Evolutionary conservation across 1,140 invertebrate genomes (phyloP).

Genomic region (Magallana angulata): DNA sequence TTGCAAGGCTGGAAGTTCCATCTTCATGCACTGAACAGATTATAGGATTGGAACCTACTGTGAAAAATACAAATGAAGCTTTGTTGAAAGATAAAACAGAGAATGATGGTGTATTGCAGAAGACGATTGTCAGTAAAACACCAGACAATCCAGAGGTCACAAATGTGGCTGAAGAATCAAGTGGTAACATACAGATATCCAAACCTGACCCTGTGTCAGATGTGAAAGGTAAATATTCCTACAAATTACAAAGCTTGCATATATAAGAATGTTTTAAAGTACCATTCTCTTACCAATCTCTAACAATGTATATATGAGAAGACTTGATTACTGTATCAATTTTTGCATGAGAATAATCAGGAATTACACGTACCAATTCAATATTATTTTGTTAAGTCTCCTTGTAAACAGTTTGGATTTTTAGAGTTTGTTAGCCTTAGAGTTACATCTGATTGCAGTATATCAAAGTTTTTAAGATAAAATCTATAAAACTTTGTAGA

Average conservation of each 20-base stretch:
- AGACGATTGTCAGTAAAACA: constrained; percentile 18
- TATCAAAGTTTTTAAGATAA: neutral
- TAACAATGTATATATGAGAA: neutral
- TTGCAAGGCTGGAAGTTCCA: neutral
- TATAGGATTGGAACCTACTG: neutral
- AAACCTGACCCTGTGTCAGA: neutral
- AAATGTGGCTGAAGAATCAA: neutral
- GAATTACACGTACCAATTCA: too few relatives aligned
- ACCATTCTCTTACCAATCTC: too few relatives aligned
- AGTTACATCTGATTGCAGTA: neutral
- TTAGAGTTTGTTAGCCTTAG: too few relatives aligned
- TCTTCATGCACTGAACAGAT: neutral
- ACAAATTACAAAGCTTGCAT: neutral
- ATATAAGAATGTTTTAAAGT: neutral
- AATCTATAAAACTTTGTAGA: neutral
- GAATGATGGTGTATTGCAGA: neutral
- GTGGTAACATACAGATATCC: neutral
- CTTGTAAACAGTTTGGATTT: too few relatives aligned
- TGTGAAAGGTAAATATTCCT: neutral
- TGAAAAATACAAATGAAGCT: neutral
- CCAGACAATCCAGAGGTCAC: neutral
- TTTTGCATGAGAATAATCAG: too few relatives aligned
- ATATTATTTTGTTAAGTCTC: too few relatives aligned
- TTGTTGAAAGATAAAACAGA: neutral
- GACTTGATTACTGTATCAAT: too few relatives aligned